Evolutionary conservation across 2,888 invertebrate species (phyloP).

Genomic region (Apodemia hepburni): DNA sequence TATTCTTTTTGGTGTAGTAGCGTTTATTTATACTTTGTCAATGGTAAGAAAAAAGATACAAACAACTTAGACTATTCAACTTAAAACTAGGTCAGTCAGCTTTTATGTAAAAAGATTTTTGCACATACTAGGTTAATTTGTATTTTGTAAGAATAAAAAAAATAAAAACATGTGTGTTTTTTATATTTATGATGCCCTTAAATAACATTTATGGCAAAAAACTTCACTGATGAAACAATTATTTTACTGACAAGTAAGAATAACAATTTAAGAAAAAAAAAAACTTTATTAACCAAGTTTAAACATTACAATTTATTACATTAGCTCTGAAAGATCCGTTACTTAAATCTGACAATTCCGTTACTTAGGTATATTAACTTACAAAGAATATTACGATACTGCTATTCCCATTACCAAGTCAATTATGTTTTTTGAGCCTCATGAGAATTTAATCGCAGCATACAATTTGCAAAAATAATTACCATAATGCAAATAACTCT

Average conservation of each 20-base stretch:
- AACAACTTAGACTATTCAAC: conserved; percentile 14
- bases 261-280: not conserved
- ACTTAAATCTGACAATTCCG: not conserved
- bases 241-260: not conserved
- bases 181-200: not conserved
- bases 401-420: too few species aligned
- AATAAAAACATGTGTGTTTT: conserved; percentile 26
- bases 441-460: too few species aligned
- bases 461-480: too few species aligned
- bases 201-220: too few species aligned
- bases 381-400: too few species aligned
- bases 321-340: not conserved
- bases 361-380: not conserved
- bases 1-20: conserved; percentile 40
- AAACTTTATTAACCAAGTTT: not conserved
- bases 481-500: too few species aligned
- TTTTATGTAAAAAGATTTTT: conserved; percentile 63
- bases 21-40: conserved; percentile 20
- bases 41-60: conserved; percentile 17
- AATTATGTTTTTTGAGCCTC: too few species aligned
- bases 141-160: conserved; percentile 58
- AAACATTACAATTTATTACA: not conserved
- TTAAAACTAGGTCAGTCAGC: conserved; percentile 41
- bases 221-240: too few species aligned
- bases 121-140: conserved; percentile 67